Evolutionary conservation across 2,888 invertebrate species (phyloP).

Genomic region (Fragum whitleyi): DNA sequence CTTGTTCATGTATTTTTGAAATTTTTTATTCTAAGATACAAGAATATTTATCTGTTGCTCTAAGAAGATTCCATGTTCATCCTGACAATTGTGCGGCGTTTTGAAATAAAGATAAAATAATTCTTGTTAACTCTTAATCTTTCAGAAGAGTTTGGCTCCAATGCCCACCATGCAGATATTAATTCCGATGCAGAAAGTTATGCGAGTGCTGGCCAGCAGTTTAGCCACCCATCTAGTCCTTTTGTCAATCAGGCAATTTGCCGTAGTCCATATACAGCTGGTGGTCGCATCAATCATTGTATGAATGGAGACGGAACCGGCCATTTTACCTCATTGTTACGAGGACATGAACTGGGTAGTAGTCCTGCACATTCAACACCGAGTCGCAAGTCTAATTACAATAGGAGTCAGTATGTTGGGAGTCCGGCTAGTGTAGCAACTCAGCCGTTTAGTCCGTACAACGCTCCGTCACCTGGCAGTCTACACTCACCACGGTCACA

Average conservation of each 20-base stretch:
- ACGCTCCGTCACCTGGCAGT: slow-evolving; percentile 1
- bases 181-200: background rate
- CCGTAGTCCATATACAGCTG: slow-evolving; percentile 6
- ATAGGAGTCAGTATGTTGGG: background rate
- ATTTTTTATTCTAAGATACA: too few relatives aligned
- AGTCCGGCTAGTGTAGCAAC: slow-evolving; percentile 50
- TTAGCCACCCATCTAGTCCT: slow-evolving; percentile 20
- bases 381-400: slow-evolving; percentile 8
- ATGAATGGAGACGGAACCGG: background rate
- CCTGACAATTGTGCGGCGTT: too few relatives aligned
- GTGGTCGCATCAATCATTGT: background rate
- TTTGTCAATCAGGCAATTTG: background rate
- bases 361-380: slow-evolving; percentile 37
- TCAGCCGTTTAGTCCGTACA: slow-evolving; percentile 54
- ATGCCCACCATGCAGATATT: background rate
- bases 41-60: too few relatives aligned
- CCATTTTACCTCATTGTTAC: slow-evolving; percentile 32
- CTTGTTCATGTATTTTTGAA: too few relatives aligned
- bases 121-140: too few relatives aligned
- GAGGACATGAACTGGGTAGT: slow-evolving; percentile 34
- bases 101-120: too few relatives aligned
- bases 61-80: too few relatives aligned
- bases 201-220: background rate
- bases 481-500: slow-evolving; percentile 25
- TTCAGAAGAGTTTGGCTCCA: slow-evolving; percentile 10